These are phyloP conservation scores for Platalea minor DNA, from an alignment of 2,797 vertebrate genomes.

Conservation along the genomic window DNA sequence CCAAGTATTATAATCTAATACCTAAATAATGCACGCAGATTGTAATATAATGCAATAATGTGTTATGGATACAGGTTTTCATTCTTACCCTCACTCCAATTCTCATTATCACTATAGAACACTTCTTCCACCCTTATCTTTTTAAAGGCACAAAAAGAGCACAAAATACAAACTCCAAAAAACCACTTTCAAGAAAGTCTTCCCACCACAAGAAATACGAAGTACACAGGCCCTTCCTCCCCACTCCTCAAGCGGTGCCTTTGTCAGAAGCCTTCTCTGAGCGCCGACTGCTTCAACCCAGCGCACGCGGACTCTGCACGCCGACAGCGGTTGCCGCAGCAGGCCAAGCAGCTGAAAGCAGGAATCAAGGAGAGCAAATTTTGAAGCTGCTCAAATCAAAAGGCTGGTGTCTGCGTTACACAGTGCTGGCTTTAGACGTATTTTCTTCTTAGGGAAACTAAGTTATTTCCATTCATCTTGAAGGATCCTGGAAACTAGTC, in stretches of 20 bases:
- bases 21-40: neutral
- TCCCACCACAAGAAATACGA: neutral
- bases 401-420: neutral
- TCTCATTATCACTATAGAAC: neutral
- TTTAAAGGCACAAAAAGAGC: neutral
- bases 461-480: neutral
- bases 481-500: neutral
- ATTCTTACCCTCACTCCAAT: neutral
- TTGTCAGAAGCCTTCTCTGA: neutral
- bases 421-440: neutral
- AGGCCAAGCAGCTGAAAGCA: neutral
- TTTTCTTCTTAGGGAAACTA: neutral
- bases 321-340: neutral
- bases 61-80: neutral
- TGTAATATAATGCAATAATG: neutral
- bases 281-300: neutral
- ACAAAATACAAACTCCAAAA: neutral
- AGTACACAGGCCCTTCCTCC: neutral
- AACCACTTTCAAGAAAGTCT: neutral
- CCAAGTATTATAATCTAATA: neutral
- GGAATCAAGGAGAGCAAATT: neutral
- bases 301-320: neutral
- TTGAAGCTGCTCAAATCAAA: neutral
- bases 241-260: neutral
- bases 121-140: neutral